These are phyloP conservation scores for Drosophila eugracilis DNA, from an alignment of 1,140 invertebrate genomes.

Conservation along the genomic window DNA sequence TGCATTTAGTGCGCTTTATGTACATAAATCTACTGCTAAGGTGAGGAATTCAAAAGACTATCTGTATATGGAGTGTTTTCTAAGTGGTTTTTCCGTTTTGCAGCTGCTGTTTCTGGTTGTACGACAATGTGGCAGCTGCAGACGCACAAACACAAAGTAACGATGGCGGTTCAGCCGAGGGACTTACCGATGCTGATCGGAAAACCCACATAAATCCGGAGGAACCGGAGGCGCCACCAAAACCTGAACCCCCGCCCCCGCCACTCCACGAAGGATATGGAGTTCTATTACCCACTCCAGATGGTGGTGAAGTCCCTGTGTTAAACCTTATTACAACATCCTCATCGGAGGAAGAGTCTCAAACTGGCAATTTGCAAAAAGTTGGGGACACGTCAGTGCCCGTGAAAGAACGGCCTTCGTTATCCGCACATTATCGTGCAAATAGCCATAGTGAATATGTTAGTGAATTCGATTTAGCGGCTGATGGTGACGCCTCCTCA, in stretches of 20 bases:
- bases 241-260: conserved; percentile 20
- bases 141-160: conserved; percentile 26
- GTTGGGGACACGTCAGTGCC: conserved; percentile 70
- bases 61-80: conserved; percentile 12
- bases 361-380: conserved; percentile 52
- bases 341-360: conserved; percentile 27
- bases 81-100: conserved; percentile 4
- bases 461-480: conserved; percentile 52
- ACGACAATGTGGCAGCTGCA: conserved; percentile 71
- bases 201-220: background rate
- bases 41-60: conserved; percentile 27
- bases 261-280: conserved; percentile 15
- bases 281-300: background rate
- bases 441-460: conserved; percentile 62
- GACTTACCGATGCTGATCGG: conserved; percentile 5
- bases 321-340: background rate
- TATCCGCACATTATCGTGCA: conserved; percentile 39
- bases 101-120: conserved; percentile 78
- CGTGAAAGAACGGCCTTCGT: conserved; percentile 1
- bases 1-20: conserved; percentile 76
- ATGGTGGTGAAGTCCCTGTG: conserved; percentile 20
- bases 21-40: conserved; percentile 72
- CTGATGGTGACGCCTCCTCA: conserved; percentile 32
- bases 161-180: conserved; percentile 5
- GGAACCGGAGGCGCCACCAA: conserved; percentile 21